phyloP scores from a whole-genome alignment of 2,888 invertebrate species.

The Papilio protenor region DNA sequence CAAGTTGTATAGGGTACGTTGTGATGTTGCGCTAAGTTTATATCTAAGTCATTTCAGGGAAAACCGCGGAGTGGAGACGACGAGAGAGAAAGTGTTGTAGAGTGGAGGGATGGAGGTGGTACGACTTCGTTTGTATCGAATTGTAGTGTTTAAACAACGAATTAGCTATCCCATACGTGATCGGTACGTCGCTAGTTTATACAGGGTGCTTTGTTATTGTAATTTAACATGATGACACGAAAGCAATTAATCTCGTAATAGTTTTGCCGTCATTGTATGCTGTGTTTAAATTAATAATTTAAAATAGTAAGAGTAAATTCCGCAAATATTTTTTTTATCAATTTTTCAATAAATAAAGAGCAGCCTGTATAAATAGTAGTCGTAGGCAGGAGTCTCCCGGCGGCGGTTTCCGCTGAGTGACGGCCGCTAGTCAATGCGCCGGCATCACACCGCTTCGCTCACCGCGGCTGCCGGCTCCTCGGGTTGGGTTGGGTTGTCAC shows the following conservation, averaged over 20 bases:
- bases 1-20: conserved; percentile 61
- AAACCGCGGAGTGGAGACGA: conserved; percentile 33
- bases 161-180: conserved; percentile 61
- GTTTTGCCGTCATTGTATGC: neutral
- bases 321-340: neutral
- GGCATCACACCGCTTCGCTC: conserved; percentile 69
- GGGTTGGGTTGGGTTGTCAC: conserved; percentile 8
- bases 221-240: neutral
- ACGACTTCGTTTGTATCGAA: conserved; percentile 48
- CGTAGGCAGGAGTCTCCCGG: conserved; percentile 67
- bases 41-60: conserved; percentile 42
- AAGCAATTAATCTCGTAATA: neutral
- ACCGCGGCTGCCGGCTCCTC: neutral
- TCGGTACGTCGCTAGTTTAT: conserved; percentile 57
- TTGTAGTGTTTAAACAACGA: conserved; percentile 71
- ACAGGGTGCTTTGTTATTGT: conserved; percentile 37
- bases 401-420: conserved; percentile 70
- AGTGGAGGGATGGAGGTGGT: conserved; percentile 29
- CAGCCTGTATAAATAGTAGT: conserved; percentile 53
- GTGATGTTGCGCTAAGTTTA: conserved; percentile 78
- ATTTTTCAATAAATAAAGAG: neutral
- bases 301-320: neutral
- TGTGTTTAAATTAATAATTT: neutral
- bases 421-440: conserved; percentile 80
- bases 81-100: conserved; percentile 11